Base-by-base conservation (phyloP, 1,140 invertebrate species). In the Drosophila erecta region DNA sequence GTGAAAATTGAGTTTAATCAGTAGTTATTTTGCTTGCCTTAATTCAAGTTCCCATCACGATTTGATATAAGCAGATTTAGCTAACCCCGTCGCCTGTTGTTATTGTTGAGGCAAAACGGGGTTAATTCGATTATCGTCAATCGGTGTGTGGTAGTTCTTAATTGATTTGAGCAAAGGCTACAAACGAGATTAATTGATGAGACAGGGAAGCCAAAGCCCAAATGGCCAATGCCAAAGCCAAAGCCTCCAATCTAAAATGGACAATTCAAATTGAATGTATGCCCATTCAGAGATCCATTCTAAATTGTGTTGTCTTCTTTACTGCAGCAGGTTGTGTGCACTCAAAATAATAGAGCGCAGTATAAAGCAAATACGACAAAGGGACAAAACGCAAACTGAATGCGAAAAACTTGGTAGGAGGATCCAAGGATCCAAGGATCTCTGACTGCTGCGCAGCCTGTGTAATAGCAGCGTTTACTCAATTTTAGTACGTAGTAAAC, bases 401-500 rank as follows among this genome's bases (percentile, higher is more conserved):
- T 38, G n/a, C n/a, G 8, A 4, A 20, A 47, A 46, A 17, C 47
- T 33, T 10, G 30, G 8, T 30, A 30, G 30, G 30, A 44, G 41
- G 38, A 37, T 20, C 27, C 50, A 17, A 55, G 67, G 56, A 71
- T 53, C 72, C 17, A 17, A 17, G 17, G 17, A 17, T 24, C 24
- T 76, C 66, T 76, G 72, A 73, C 81, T 87, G 81, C 81, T 14
- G 37, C 81, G 81, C 75, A 70, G 74, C 54, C 81, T 40, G 62
- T 66, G 81, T 86, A 87, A 86, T 86, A 79, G 83, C 79, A 87
- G 81, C 81, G 80, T 87, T 86, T 86, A 87, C 81, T 86, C 81
- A 86, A 86, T 86, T 86, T 86, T 87, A 87, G 79, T 86, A 87
- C 83, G 77, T 87, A 83, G 83, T 76, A 86, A 86, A 86, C 83